Percentiles rank a stretch among this genome's conserved stretches.
Conservation (phyloP, 2,797 vertebrate genomes). For the Sebastes nivosus region DNA sequence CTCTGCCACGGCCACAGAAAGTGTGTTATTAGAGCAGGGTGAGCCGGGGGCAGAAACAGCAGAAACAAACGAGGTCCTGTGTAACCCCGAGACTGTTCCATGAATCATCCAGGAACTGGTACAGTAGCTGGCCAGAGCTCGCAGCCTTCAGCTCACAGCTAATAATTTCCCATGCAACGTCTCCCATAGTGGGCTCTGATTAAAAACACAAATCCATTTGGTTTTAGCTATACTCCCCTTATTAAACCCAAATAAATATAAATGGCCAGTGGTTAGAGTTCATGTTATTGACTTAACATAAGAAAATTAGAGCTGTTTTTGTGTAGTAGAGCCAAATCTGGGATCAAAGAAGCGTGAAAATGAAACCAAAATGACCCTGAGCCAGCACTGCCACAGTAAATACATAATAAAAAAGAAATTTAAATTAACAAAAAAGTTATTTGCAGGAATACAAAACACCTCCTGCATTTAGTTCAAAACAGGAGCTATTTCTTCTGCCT, state of each 20-base stretch:
- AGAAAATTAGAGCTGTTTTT: background rate
- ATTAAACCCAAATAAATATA: background rate
- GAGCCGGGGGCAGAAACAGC: conserved; percentile 33
- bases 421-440: background rate
- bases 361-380: background rate
- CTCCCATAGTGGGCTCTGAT: background rate
- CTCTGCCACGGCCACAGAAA: conserved; percentile 19
- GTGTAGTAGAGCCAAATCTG: background rate
- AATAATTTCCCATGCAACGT: conserved; percentile 15
- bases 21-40: conserved; percentile 55
- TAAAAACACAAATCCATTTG: background rate
- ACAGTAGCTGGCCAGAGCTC: conserved; percentile 27
- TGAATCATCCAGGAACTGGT: conserved; percentile 54
- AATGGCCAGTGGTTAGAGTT: background rate
- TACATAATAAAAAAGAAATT: background rate
- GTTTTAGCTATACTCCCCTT: background rate
- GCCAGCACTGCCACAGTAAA: background rate
- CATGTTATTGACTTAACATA: background rate
- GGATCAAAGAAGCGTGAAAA: background rate
- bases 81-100: conserved; percentile 43
- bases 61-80: conserved; percentile 68
- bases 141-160: conserved; percentile 9
- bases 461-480: background rate
- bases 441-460: background rate
- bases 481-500: background rate